Base-by-base conservation (phyloP, 2,888 invertebrate species). In the Leptinotarsa haldemani region DNA sequence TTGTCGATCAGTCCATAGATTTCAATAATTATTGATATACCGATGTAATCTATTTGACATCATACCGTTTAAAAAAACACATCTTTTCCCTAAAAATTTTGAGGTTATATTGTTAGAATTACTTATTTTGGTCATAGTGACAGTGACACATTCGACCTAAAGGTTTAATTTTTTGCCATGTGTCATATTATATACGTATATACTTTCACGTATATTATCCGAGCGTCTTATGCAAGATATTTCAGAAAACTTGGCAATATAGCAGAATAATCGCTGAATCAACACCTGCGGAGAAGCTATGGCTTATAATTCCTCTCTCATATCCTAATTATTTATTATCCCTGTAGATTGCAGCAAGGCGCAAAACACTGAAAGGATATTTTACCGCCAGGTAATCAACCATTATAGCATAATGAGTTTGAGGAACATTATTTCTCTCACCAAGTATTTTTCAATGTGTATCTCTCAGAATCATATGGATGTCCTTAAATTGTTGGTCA, bases 261-360 rank as follows among this genome's bases (percentile, higher is more conserved):
- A 61, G 61, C 61, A n/a, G 3, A n/a, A 61, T 40, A 40, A 2
- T 40, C 30, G 25, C 25, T 5, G 61, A 16, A n/a, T 30, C 25
- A 67, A 56, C 68, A 68, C 68, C 68, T 68, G 66, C 48, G 7
- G 58, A 20, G 47, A 46, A 18, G 56, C 40, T 46, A 20, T 56
- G 20, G 22, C 13, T 56, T 56, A 47, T 56, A 68, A 61, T 25
- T 25, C 30, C 61, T 61, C 68, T 46, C 56, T n/a, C 56, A 56
- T 18, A 68, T 68, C 40, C 46, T 68, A 68, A 68, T 58, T 56
- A 68, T 68, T 68, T 68, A 56, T 53, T 40, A 56, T 68, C 68
- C 61, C 25, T 18, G 46, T 40, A 68, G 46, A 68, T 68, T 68
- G 68, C 68, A 68, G 56, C 56, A 68, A 46, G 30, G 68, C 22